Conservation (phyloP, 2,888 invertebrate genomes). For the Teleogryllus oceanicus region DNA sequence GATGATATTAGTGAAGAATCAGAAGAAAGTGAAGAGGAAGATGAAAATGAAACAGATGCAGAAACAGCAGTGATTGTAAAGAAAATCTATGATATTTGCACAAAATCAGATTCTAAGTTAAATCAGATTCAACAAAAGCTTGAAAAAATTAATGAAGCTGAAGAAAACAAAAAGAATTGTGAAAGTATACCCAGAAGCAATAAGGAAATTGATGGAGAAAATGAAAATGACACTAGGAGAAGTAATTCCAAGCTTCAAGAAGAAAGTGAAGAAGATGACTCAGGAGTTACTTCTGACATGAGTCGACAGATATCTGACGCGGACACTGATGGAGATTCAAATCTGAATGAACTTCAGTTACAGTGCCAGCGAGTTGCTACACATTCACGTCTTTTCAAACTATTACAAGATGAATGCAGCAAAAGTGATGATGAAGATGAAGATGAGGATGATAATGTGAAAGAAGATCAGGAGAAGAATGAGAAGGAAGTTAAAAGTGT, state of each 20-base stretch:
- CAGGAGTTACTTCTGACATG: conserved; percentile 67
- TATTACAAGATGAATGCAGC: conserved; percentile 60
- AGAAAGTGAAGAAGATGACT: conserved; percentile 60
- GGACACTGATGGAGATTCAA: conserved; percentile 61
- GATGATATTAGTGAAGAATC: conserved; percentile 32
- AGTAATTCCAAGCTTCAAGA: conserved; percentile 41
- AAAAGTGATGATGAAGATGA: conserved; percentile 41
- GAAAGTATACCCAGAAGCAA: conserved; percentile 25
- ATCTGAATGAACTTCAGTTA: conserved; percentile 54
- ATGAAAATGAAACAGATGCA: conserved; percentile 36
- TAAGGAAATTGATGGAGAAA: conserved; percentile 26
- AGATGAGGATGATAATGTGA: conserved; percentile 45
- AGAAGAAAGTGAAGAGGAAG: conserved; percentile 31
- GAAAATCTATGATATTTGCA: conserved; percentile 34
- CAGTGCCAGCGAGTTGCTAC: conserved; percentile 68
- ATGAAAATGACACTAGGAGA: conserved; percentile 40
- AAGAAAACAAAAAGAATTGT: conserved; percentile 27
- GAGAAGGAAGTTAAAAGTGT: conserved; percentile 37
- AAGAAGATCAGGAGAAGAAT: conserved; percentile 41
- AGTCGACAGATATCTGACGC: conserved; percentile 64
- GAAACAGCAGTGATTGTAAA: conserved; percentile 35
- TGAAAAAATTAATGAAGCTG: conserved; percentile 23
- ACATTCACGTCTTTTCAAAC: conserved; percentile 65
- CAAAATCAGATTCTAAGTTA: conserved; percentile 29
- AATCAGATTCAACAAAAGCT: conserved; percentile 25